These are phyloP conservation scores for Drosophila ficusphila DNA, from an alignment of 1,140 invertebrate genomes.

Conservation along the genomic window DNA sequence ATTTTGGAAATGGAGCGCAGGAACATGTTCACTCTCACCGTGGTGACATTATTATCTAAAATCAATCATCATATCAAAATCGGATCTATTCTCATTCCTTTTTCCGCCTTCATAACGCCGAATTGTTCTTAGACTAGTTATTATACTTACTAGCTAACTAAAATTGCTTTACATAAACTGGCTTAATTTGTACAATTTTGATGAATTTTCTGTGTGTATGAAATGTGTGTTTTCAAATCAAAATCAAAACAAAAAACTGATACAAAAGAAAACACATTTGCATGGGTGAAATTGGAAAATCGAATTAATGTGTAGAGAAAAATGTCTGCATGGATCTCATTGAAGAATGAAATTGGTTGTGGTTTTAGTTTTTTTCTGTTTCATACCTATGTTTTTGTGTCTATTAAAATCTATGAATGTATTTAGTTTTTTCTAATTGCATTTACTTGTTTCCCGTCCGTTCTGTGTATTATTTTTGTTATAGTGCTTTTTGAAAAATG, in stretches of 20 bases:
- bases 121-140: slow-evolving; percentile 3
- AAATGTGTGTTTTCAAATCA: slow-evolving; percentile 40
- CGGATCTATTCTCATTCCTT: slow-evolving; percentile 14
- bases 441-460: slow-evolving; percentile 6
- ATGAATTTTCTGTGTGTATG: slow-evolving; percentile 69
- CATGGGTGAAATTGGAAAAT: slow-evolving; percentile 6
- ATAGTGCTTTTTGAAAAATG: slow-evolving; percentile 33
- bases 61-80: slow-evolving; percentile 65
- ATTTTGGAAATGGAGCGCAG: slow-evolving; percentile 99
- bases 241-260: slow-evolving; percentile 12
- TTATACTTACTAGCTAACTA: slow-evolving; percentile 3
- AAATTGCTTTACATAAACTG: neutral
- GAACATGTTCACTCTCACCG: slow-evolving; percentile 95
- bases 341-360: slow-evolving; percentile 46
- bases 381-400: neutral
- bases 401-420: slow-evolving; percentile 1
- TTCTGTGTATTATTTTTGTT: slow-evolving; percentile 5
- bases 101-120: neutral
- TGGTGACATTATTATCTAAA: slow-evolving; percentile 90
- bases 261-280: neutral
- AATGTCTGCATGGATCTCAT: slow-evolving; percentile 84
- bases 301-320: slow-evolving; percentile 38
- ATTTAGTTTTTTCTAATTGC: slow-evolving; percentile 4
- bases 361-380: slow-evolving; percentile 12
- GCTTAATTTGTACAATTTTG: slow-evolving; percentile 19